Conservation (phyloP, 1,140 invertebrate genomes). For the Trypoxylus dichotomus region DNA sequence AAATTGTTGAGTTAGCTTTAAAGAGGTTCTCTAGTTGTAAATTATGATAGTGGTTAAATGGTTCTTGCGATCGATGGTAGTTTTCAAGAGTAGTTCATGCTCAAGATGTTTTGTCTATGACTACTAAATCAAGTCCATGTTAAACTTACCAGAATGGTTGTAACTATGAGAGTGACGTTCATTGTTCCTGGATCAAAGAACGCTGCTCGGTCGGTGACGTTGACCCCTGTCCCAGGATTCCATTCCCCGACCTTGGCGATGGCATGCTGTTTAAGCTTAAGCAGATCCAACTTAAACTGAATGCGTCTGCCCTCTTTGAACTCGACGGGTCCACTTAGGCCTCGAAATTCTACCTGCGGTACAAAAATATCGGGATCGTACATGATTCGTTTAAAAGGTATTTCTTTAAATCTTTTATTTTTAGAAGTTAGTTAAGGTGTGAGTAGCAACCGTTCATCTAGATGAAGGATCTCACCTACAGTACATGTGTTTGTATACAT, state of each 20-base stretch:
- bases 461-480: too few species aligned
- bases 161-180: slow-evolving; percentile 87
- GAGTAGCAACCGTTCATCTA: too few species aligned
- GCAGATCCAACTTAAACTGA: slow-evolving; percentile 75
- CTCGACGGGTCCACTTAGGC: slow-evolving; percentile 74
- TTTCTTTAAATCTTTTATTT: too few species aligned
- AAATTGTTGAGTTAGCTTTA: too few species aligned
- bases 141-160: slow-evolving; percentile 79
- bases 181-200: slow-evolving; percentile 80
- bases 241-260: slow-evolving; percentile 83
- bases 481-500: too few species aligned
- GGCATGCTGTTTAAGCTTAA: slow-evolving; percentile 73
- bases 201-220: slow-evolving; percentile 79
- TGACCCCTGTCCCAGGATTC: slow-evolving; percentile 72
- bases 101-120: background rate
- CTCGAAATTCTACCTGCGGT: slow-evolving; percentile 71
- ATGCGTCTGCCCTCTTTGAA: slow-evolving; percentile 77
- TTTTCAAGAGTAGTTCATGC: too few species aligned
- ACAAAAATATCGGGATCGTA: too few species aligned
- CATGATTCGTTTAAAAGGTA: too few species aligned
- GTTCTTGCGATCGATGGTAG: too few species aligned
- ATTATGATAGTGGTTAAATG: background rate
- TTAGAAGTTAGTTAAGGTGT: too few species aligned
- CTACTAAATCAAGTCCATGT: background rate
- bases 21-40: background rate